phyloP scores from a whole-genome alignment of 2,888 invertebrate genomes.

The Pammene fasciana region DNA sequence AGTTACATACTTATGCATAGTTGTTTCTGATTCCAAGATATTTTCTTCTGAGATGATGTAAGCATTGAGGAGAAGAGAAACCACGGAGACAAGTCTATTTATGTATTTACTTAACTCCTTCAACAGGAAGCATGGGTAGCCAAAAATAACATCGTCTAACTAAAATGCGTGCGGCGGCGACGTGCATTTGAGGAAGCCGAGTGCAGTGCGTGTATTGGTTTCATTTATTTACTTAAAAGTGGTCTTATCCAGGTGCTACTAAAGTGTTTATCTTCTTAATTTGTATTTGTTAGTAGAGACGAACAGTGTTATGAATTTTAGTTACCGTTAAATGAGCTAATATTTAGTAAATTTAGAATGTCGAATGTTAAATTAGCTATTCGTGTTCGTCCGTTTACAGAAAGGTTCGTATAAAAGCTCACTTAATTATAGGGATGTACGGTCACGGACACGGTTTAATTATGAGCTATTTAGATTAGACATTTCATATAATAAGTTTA shows the following conservation, averaged over 20 bases:
- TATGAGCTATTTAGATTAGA: no score
- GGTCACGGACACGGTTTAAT: background rate
- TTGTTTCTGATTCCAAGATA: no score
- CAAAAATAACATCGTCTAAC: slow-evolving; percentile 61
- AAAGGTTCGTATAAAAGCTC: slow-evolving; percentile 76
- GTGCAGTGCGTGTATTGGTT: slow-evolving; percentile 41
- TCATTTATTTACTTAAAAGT: background rate
- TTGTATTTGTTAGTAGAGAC: slow-evolving; percentile 1
- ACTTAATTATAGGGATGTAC: background rate
- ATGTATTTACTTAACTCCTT: slow-evolving; percentile 46
- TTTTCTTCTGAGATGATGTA: no score
- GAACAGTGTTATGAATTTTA: background rate
- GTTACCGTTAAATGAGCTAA: slow-evolving; percentile 11
- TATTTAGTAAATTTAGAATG: slow-evolving; percentile 63
- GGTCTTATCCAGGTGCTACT: background rate
- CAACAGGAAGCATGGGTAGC: slow-evolving; percentile 54
- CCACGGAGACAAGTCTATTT: slow-evolving; percentile 46
- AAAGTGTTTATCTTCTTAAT: background rate
- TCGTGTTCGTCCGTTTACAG: slow-evolving; percentile 85
- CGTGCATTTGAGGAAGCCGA: slow-evolving; percentile 21
- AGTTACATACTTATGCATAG: no score
- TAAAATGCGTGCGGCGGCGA: slow-evolving; percentile 35
- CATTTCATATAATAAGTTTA: no score
- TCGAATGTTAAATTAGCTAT: slow-evolving; percentile 86
- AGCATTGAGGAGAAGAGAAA: slow-evolving; percentile 3